Evolutionary conservation across 2,888 invertebrate species (phyloP).

Genomic region (Eurois occulta): DNA sequence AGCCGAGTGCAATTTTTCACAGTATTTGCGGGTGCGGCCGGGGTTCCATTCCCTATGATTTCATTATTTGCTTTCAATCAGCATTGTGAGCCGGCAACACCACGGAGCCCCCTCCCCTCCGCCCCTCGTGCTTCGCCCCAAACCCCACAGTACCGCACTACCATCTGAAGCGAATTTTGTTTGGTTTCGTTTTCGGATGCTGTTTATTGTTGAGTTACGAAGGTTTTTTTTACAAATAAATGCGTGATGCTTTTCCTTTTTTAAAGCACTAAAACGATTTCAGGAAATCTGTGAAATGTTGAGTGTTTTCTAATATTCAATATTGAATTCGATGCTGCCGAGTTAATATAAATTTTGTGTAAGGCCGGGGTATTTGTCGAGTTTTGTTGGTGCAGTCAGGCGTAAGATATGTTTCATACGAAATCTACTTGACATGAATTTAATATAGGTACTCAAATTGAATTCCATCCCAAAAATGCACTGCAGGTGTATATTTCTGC

Average conservation of each 20-base stretch:
- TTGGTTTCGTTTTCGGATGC: slow-evolving; percentile 89
- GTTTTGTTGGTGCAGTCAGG: slow-evolving; percentile 31
- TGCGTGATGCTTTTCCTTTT: slow-evolving; percentile 59
- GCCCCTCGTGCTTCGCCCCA: slow-evolving; percentile 59
- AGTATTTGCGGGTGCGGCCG: slow-evolving; percentile 84
- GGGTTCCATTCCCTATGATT: slow-evolving; percentile 86
- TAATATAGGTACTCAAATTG: slow-evolving; percentile 20
- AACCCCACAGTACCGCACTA: slow-evolving; percentile 72
- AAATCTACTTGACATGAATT: slow-evolving; percentile 28
- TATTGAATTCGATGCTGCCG: slow-evolving; percentile 28
- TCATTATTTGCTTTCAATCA: slow-evolving; percentile 91
- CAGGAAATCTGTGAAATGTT: slow-evolving; percentile 18
- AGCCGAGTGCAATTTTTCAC: slow-evolving; percentile 86
- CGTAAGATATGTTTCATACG: slow-evolving; percentile 32
- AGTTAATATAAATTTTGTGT: slow-evolving; percentile 40
- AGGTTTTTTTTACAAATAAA: slow-evolving; percentile 80
- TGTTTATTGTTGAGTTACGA: slow-evolving; percentile 86
- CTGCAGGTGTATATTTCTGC: not conserved
- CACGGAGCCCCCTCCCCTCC: slow-evolving; percentile 59
- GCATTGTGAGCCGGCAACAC: slow-evolving; percentile 85
- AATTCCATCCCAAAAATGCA: slow-evolving; percentile 20
- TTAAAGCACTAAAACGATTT: slow-evolving; percentile 44
- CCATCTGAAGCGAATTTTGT: slow-evolving; percentile 85
- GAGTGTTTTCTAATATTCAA: slow-evolving; percentile 39
- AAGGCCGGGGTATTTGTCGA: not conserved